phyloP scores from a whole-genome alignment of 2,888 invertebrate species.

The Blastobasis lacticolella region DNA sequence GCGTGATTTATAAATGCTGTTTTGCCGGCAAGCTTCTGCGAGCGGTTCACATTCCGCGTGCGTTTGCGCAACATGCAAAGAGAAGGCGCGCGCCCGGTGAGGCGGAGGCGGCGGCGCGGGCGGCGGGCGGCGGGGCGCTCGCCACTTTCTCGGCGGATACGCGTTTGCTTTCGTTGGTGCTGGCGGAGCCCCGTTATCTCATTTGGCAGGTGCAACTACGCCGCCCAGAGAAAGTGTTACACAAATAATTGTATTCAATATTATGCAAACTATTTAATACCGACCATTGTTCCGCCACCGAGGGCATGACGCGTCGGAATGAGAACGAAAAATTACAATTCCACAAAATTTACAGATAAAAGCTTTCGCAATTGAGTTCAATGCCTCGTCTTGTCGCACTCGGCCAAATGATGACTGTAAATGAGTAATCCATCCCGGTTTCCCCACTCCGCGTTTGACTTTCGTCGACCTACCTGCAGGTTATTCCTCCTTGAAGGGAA shows the following conservation, averaged over 20 bases:
- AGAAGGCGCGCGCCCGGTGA: conserved; percentile 38
- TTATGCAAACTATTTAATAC: conserved; percentile 38
- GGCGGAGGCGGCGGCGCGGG: conserved; percentile 10
- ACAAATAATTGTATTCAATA: conserved; percentile 44
- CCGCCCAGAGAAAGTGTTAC: conserved; percentile 63
- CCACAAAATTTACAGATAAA: no score
- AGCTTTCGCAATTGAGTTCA: no score
- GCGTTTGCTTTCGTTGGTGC: conserved; percentile 69
- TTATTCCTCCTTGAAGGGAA: conserved; percentile 53
- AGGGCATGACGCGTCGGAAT: conserved; percentile 3
- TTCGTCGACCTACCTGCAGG: conserved; percentile 62
- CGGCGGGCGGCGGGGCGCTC: conserved; percentile 27
- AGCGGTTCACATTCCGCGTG: conserved; percentile 22
- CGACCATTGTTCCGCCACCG: background rate
- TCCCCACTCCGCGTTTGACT: conserved; percentile 38
- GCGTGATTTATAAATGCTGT: conserved; percentile 3
- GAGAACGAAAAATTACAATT: conserved; percentile 32
- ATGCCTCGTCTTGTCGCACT: no score
- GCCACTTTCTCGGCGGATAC: conserved; percentile 62
- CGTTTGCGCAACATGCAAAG: conserved; percentile 64
- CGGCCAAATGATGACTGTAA: no score
- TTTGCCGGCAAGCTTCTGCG: conserved; percentile 2
- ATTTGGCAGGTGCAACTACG: conserved; percentile 63
- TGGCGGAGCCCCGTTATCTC: conserved; percentile 59
- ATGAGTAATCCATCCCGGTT: no score